Evolutionary conservation across 2,888 invertebrate genomes (phyloP).

Genomic region (Megaustenia siamemsis): DNA sequence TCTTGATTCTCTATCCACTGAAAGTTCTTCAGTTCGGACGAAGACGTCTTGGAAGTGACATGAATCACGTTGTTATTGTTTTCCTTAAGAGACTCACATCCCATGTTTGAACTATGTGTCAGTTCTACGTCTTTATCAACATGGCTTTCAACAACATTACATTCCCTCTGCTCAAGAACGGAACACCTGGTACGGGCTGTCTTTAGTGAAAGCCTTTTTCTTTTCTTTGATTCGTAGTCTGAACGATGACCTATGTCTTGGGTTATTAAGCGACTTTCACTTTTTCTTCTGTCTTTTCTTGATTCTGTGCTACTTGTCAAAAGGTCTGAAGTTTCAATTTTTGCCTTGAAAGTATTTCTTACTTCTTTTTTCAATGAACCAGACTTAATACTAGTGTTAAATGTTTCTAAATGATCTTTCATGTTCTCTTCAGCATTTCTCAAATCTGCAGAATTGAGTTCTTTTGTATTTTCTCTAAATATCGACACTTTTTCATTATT

Average conservation of each 20-base stretch:
- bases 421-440: background rate
- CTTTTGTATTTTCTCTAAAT: background rate
- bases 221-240: background rate
- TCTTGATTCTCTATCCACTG: background rate
- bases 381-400: background rate
- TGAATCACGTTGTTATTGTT: background rate
- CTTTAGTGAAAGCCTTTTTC: conserved; percentile 35
- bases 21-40: background rate
- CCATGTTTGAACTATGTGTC: background rate
- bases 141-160: background rate
- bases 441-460: background rate
- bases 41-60: background rate
- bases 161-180: background rate
- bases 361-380: background rate
- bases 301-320: background rate
- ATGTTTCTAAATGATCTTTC: background rate
- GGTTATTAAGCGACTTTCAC: background rate
- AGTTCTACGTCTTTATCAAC: background rate
- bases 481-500: background rate
- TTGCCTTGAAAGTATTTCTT: background rate
- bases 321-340: background rate
- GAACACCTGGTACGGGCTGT: background rate
- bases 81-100: background rate
- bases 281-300: background rate
- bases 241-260: background rate